Evolutionary conservation across 1,140 invertebrate genomes (phyloP), one percentile per base, ranked within the genome.

Genomic region (Theocolax elegans): DNA sequence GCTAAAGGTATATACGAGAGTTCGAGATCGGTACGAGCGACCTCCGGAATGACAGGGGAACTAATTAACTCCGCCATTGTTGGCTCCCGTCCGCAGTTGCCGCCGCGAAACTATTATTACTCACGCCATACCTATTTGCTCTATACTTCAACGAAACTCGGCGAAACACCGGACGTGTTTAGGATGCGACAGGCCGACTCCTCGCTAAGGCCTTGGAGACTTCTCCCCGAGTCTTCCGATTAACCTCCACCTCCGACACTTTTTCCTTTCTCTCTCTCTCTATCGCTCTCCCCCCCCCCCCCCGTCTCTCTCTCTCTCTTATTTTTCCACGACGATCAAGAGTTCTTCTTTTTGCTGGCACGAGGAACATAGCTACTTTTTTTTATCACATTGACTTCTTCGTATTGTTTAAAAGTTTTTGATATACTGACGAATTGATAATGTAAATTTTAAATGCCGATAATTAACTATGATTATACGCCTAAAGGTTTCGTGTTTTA

Each of bases 11-110:
- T 10, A 27, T n/a, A n/a, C n/a, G 25, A 59, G 21, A 78, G 74
- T 74, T 76, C 35, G 42, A 15, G 38, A 19, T 3, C 13, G 35
- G 17, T 3, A 17, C 15, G 13, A 42, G 64, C 46, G 15, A 12
- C 31, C 42, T 2, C n/a, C 21, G 40, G 68, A 82, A 84, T 80
- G 77, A 84, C 79, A 81, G 73, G 74, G 71, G 67, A 76, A 77
- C 82, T 83, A 83, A 84, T 84, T 83, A 84, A 83, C 78, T 78
- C 71, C 62, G 74, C 76, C 77, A 80, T 80, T 83, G 81, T 83
- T 82, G 75, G 76, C 72, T 73, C 19, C 27, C 51, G 42, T 46
- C 35, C 31, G 44, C 72, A 42, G 53, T 29, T 7, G 71, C 56
- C 67, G 74, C 77, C 74, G 71, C 74, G 72, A 79, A 82, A 82